These are phyloP conservation scores for Epicauta chinensis DNA, from an alignment of 1,140 invertebrate genomes.

Conservation along the genomic window DNA sequence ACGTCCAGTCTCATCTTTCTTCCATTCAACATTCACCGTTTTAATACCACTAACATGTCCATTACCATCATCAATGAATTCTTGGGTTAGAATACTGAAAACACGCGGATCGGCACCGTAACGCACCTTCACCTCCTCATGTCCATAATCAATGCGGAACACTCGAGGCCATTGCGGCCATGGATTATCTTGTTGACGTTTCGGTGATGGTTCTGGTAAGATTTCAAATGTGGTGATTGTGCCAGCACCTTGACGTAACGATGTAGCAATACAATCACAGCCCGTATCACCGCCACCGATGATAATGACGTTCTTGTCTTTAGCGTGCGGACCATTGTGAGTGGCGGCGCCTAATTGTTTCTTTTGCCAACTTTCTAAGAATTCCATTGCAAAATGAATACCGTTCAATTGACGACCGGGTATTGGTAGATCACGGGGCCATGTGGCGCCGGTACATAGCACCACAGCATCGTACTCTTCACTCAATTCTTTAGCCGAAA, in stretches of 20 bases:
- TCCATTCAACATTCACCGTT: constrained; percentile 90
- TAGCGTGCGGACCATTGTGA: constrained; percentile 61
- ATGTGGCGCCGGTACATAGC: constrained; percentile 89
- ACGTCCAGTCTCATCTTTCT: constrained; percentile 81
- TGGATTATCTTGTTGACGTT: constrained; percentile 80
- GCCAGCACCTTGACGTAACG: constrained; percentile 93
- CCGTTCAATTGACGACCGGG: constrained; percentile 58
- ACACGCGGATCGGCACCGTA: constrained; percentile 90
- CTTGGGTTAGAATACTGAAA: constrained; percentile 91
- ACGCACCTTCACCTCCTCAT: constrained; percentile 85
- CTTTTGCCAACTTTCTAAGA: constrained; percentile 96
- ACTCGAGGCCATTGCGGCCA: constrained; percentile 98
- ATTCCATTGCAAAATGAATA: constrained; percentile 97
- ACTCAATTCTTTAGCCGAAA: constrained; percentile 63
- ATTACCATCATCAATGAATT: constrained; percentile 87
- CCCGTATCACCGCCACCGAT: constrained; percentile 99
- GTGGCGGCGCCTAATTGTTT: constrained; percentile 75
- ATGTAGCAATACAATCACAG: constrained; percentile 98
- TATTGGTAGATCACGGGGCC: constrained; percentile 87
- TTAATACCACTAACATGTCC: constrained; percentile 85
- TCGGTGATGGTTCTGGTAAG: constrained; percentile 80
- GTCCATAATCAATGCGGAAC: constrained; percentile 97
- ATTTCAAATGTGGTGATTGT: constrained; percentile 97
- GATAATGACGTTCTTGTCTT: constrained; percentile 92
- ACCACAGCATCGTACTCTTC: constrained; percentile 80